phyloP scores from a whole-genome alignment of 2,797 vertebrate genomes.

The Gadopsis marmoratus region DNA sequence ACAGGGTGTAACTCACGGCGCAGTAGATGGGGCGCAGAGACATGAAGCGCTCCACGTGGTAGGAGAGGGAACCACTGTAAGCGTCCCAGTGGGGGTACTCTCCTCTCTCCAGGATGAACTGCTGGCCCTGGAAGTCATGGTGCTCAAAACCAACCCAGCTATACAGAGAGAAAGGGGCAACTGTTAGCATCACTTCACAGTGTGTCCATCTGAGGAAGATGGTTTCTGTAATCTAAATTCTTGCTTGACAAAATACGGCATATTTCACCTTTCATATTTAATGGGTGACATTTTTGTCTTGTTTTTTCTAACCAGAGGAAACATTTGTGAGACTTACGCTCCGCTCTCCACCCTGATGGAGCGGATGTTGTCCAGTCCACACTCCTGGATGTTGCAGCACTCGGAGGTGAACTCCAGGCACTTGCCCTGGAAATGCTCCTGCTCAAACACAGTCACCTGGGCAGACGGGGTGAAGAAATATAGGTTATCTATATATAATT shows the following conservation, averaged over 20 bases:
- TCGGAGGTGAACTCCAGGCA: slow-evolving; percentile 88
- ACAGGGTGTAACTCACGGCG: slow-evolving; percentile 78
- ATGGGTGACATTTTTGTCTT: not conserved
- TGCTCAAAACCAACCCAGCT: slow-evolving; percentile 90
- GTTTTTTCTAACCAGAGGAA: not conserved
- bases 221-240: not conserved
- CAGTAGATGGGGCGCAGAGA: slow-evolving; percentile 87
- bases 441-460: slow-evolving; percentile 89
- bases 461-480: not conserved
- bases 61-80: slow-evolving; percentile 86
- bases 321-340: slow-evolving; percentile 80
- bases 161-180: slow-evolving; percentile 23
- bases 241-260: too few relatives aligned
- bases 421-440: slow-evolving; percentile 90
- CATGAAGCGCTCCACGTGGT: slow-evolving; percentile 87
- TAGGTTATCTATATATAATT: not conserved
- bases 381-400: slow-evolving; percentile 88
- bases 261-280: not conserved
- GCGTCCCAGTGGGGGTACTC: slow-evolving; percentile 90
- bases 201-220: not conserved
- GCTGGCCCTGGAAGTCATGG: slow-evolving; percentile 90
- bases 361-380: slow-evolving; percentile 88
- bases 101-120: slow-evolving; percentile 89
- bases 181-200: not conserved
- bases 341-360: slow-evolving; percentile 89